These are phyloP conservation scores for Apamea crenata DNA, from an alignment of 2,888 invertebrate species.

Conservation along the genomic window DNA sequence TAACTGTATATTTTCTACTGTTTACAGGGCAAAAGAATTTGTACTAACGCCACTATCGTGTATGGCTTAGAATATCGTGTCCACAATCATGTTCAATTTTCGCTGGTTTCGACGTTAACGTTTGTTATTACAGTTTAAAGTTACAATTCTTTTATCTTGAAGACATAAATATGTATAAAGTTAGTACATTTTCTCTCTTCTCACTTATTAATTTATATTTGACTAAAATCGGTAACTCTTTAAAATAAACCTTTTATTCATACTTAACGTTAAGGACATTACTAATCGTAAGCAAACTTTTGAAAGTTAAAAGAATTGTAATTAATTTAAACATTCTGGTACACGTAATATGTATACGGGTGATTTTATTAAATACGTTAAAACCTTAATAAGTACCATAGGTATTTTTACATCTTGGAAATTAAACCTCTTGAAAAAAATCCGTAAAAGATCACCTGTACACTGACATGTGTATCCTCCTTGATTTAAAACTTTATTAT, in stretches of 20 bases:
- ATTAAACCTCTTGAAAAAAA: too few relatives aligned
- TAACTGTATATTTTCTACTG: constrained; percentile 86
- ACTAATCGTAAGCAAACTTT: constrained; percentile 24
- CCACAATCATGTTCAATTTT: constrained; percentile 42
- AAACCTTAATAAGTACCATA: neutral
- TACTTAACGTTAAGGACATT: constrained; percentile 45
- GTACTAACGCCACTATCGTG: constrained; percentile 57
- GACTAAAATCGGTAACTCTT: constrained; percentile 18
- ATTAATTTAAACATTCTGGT: constrained; percentile 21
- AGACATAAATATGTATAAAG: constrained; percentile 30
- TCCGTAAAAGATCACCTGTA: constrained; percentile 2
- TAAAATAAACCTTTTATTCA: constrained; percentile 33
- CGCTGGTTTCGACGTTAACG: constrained; percentile 63
- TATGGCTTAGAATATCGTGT: constrained; percentile 48
- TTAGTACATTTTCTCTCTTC: constrained; percentile 31
- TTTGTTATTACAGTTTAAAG: constrained; percentile 16
- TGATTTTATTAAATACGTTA: constrained; percentile 8
- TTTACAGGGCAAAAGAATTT: constrained; percentile 73
- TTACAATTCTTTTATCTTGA: constrained; percentile 56
- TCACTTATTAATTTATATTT: constrained; percentile 35
- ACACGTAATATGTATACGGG: neutral
- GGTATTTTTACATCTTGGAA: constrained; percentile 7
- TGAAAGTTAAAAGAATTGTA: constrained; percentile 57
- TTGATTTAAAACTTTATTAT: constrained; percentile 9
- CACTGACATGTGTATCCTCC: neutral